Conservation (phyloP, 2,113 vertebrate genomes). For the Ictalurus punctatus region DNA sequence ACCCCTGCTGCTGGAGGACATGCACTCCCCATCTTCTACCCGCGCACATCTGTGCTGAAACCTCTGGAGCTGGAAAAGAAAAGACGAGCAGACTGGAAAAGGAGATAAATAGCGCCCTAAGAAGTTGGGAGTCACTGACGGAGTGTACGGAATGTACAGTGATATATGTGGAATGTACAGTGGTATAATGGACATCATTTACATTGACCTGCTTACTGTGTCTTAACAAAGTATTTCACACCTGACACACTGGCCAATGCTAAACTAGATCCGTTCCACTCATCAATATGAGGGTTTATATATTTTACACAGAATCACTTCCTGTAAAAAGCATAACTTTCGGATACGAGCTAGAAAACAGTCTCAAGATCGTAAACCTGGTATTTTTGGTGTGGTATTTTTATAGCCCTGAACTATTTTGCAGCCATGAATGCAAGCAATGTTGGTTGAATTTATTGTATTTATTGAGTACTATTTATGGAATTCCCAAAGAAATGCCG, state of each 20-base stretch:
- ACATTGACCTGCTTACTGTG: not conserved
- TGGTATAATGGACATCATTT: not conserved
- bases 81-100: constrained; percentile 39
- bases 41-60: constrained; percentile 51
- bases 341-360: not conserved
- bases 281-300: too few species aligned
- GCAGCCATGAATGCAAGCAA: not conserved
- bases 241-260: not conserved
- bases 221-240: not conserved
- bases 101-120: constrained; percentile 7
- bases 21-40: constrained; percentile 46
- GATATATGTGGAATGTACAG: not conserved
- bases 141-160: not conserved
- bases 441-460: not conserved
- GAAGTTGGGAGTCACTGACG: not conserved
- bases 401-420: not conserved
- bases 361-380: not conserved
- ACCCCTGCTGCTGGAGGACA: constrained; percentile 54
- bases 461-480: not conserved
- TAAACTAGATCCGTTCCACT: not conserved
- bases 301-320: not conserved
- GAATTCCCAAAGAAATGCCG: not conserved
- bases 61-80: constrained; percentile 20
- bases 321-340: not conserved
- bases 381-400: not conserved